Base-by-base conservation (phyloP, 2,797 vertebrate species). In the Balearica regulorum region DNA sequence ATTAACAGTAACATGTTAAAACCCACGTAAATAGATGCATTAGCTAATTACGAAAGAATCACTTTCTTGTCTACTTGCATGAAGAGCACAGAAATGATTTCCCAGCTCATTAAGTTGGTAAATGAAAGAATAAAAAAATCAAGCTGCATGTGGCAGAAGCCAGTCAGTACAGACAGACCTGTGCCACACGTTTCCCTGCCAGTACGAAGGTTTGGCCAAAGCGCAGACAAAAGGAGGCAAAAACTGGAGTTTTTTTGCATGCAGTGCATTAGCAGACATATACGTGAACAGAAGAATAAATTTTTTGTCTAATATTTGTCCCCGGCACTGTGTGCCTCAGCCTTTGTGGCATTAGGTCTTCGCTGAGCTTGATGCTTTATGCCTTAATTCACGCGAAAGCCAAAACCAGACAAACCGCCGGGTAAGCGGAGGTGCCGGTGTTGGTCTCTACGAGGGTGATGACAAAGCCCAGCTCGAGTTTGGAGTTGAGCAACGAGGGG, bases 81-180 rank as follows among this genome's bases (percentile, higher is more conserved):
- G 90, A 90, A 91, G 37, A 88, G 83, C 89, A 75, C 31, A 76
- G 73, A 80, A 90, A 86, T 81, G 39, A 94, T 93, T 96, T 95
- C 92, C 58, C 92, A 96, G 88, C 49, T 95, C 46, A 66, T 78
- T 95, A 91, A 91, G 66, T 83, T 68, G 81, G 80, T 64, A 94
- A 95, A 96, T 90, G 73, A 83, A 94, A 85, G 69, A 81, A 57
- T 26, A 35, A 58, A 87, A 54, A 69, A 41, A 12, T 54, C 46
- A 33, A 66, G 60, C 54, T 46, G 17, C 31, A 15, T 39, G 51
- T 75, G 82, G 28, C 3, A 3, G 69, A 75, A 87, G 58, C 39
- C 62, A 16, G 51, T 65, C 57, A 73, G 77, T 9, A 51, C 61
- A 83, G 54, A 51, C 37, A 90, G 64, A 73, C 24, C 57, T 26